A percentile compares a stretch with the other conserved stretches of the same genome.
Conservation (phyloP, 2,113 vertebrate genomes). For the Ceyx cyanopectus region DNA sequence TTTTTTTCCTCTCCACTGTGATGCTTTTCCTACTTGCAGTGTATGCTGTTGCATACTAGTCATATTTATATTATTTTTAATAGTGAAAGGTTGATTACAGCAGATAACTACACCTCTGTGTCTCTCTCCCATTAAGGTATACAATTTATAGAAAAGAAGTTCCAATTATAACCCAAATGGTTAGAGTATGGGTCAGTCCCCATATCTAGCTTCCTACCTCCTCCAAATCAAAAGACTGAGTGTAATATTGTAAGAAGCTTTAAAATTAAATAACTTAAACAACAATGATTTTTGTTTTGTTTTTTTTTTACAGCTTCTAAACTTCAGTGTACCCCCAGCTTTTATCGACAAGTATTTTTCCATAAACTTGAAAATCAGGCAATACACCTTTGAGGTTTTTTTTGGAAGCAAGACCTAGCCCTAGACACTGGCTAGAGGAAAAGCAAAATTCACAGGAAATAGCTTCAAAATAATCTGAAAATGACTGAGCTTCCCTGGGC, state of each 20-base stretch:
- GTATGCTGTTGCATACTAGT: not conserved
- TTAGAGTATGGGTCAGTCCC: not conserved
- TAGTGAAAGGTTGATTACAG: not conserved
- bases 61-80: not conserved
- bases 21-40: not conserved
- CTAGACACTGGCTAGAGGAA: not conserved
- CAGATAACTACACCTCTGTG: not conserved
- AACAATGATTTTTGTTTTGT: not conserved
- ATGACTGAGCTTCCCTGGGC: not conserved
- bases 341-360: not conserved
- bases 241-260: not conserved
- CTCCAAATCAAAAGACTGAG: not conserved
- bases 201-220: not conserved
- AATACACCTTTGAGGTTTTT: not conserved
- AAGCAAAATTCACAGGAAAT: not conserved
- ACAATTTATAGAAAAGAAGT: conserved; percentile 38
- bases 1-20: not conserved
- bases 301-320: not conserved
- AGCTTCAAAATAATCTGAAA: not conserved
- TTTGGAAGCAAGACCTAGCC: not conserved
- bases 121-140: not conserved
- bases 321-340: not conserved
- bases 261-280: not conserved
- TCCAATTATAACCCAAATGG: not conserved
- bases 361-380: not conserved